Evolutionary conservation across 2,888 invertebrate genomes (phyloP), one percentile per base, ranked within the genome.

Genomic region (Clanis bilineata): DNA sequence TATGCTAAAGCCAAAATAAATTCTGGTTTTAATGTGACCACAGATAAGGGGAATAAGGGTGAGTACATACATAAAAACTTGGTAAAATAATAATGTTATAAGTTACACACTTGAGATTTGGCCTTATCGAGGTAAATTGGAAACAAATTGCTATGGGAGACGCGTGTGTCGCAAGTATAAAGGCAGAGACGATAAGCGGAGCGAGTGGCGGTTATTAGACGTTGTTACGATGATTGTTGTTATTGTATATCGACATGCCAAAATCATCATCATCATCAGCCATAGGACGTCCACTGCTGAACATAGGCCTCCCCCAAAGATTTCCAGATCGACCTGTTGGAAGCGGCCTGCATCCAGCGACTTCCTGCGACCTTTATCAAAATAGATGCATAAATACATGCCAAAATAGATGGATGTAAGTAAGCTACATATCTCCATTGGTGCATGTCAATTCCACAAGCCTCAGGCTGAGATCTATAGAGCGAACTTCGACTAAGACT

Each of bases 51-150:
- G 18, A 28, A 15, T 7, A 28, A 10, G 51, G 4, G 1, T 9
- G 7, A 21, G 18, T 28, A 51, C 51, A 51, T 25, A 38, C 22
- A 10, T 15, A 36, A 55, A 6, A 22, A 32, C 22, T 56, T 18
- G 7, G 3, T 23, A 51, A 25, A 41, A 47, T 39, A 51, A 51
- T 57, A 57, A 32, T 45, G 25, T 44, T 56, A 59, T 44, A 59
- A 45, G 56, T 44, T 38, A 56, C 56, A 65, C 63, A 70, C 78
- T 70, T 74, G 81, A 77, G 79, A 78, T 77, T 80, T 74, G 76
- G 76, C 73, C 79, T 79, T 77, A 83, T 83, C 76, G 78, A 67
- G 71, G 74, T 71, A 77, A 81, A 83, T 84, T 84, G 84, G 72
- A 79, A 75, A 83, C 74, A 83, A 83, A 83, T 84, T 84, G 82